Percentiles rank a stretch among this genome's conserved stretches.
Conservation (phyloP, 2,888 invertebrate species). For the Drosophila hawaiiensis region DNA sequence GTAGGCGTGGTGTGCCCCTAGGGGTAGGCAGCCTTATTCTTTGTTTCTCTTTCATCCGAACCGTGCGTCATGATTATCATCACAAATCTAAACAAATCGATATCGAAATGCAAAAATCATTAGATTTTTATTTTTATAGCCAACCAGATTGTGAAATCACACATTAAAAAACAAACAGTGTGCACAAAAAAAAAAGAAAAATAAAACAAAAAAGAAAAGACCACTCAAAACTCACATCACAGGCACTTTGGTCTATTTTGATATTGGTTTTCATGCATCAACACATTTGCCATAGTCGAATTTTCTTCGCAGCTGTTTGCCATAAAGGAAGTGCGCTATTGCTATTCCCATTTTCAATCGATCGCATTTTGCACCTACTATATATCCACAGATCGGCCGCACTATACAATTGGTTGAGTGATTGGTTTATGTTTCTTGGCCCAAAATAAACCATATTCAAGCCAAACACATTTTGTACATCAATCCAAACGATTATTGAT, state of each 20-base stretch:
- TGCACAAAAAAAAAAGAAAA: conserved; percentile 4
- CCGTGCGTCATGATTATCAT: conserved; percentile 60
- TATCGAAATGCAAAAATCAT: conserved; percentile 35
- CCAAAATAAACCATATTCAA: conserved; percentile 66
- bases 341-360: conserved; percentile 49
- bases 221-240: conserved; percentile 25
- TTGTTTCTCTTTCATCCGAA: conserved; percentile 2
- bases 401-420: conserved; percentile 53
- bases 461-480: conserved; percentile 37
- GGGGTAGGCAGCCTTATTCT: conserved; percentile 54
- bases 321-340: conserved; percentile 72
- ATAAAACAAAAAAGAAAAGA: background rate
- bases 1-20: conserved; percentile 77
- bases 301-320: conserved; percentile 61
- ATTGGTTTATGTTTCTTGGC: conserved; percentile 60
- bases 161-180: conserved; percentile 49
- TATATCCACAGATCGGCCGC: conserved; percentile 16
- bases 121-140: conserved; percentile 28
- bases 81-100: conserved; percentile 56
- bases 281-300: conserved; percentile 47
- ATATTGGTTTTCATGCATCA: conserved; percentile 58
- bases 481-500: conserved; percentile 53
- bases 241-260: conserved; percentile 46
- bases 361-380: conserved; percentile 47
- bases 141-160: conserved; percentile 48